phyloP scores from a whole-genome alignment of 2,113 vertebrate species.

The Dasypus novemcinctus region DNA sequence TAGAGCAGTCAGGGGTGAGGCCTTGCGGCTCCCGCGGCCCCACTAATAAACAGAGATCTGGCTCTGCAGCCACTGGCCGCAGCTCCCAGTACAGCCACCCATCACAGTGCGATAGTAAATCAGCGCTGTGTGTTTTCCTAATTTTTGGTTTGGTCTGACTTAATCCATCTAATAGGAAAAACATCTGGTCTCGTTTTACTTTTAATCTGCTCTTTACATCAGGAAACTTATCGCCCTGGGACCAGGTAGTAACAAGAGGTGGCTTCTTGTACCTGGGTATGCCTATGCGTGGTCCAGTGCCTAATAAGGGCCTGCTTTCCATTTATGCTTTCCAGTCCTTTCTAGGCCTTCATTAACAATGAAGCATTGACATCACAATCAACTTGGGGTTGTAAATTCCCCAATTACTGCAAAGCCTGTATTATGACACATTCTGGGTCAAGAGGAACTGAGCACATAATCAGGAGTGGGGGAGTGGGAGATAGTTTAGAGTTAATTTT shows the following conservation, averaged over 20 bases:
- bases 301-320: constrained; percentile 74
- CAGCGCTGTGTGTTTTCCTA: constrained; percentile 84
- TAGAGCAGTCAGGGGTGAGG: constrained; percentile 82
- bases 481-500: background rate
- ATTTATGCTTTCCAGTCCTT: constrained; percentile 64
- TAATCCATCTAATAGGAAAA: constrained; percentile 84
- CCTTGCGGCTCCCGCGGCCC: constrained; percentile 68
- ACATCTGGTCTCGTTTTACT: constrained; percentile 84
- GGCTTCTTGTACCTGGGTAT: constrained; percentile 75
- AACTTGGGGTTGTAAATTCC: constrained; percentile 71
- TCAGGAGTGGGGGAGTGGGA: background rate
- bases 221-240: constrained; percentile 81
- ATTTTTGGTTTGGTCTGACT: constrained; percentile 82
- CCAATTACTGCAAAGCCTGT: constrained; percentile 48
- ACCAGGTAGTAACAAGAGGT: constrained; percentile 81
- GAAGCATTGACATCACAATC: constrained; percentile 67
- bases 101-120: constrained; percentile 84
- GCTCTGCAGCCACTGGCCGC: constrained; percentile 58
- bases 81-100: constrained; percentile 75
- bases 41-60: constrained; percentile 80
- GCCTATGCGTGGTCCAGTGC: constrained; percentile 43
- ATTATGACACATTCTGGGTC: constrained; percentile 14
- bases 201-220: constrained; percentile 83
- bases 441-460: constrained; percentile 13
- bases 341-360: constrained; percentile 68